These are phyloP conservation scores for Bradysia coprophila DNA, from an alignment of 1,140 invertebrate species.

Conservation along the genomic window DNA sequence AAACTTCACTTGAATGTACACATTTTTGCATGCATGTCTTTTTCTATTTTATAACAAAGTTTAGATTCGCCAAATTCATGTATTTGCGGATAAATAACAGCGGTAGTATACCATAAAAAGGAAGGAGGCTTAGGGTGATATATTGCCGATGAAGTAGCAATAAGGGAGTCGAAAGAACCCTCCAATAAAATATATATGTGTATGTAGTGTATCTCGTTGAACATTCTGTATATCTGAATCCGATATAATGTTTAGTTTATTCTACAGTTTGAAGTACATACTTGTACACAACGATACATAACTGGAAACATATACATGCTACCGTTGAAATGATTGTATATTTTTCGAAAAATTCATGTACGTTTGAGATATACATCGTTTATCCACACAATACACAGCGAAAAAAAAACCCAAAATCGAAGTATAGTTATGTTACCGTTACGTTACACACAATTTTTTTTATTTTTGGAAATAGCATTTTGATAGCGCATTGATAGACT, in stretches of 20 bases:
- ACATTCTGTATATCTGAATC: no score
- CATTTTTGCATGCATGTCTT: neutral
- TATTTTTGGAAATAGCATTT: no score
- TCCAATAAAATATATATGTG: neutral
- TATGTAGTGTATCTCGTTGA: no score
- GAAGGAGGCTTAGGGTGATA: neutral
- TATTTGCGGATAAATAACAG: conserved; percentile 2
- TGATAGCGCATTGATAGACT: no score
- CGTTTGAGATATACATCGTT: no score
- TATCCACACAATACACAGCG: no score
- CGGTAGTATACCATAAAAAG: neutral
- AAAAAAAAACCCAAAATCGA: no score
- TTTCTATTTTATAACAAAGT: neutral
- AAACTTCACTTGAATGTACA: no score
- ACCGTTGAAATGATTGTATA: neutral
- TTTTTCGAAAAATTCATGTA: neutral
- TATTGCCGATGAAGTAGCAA: conserved; percentile 1
- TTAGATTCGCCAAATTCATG: conserved; percentile 3
- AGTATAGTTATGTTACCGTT: no score
- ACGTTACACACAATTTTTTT: no score
- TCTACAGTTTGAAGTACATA: no score
- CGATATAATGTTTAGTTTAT: no score
- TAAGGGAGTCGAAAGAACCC: conserved; percentile 1
- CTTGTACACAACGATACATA: neutral
- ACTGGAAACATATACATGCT: neutral